Evolutionary conservation across 2,113 vertebrate species (phyloP), one percentile per base, ranked within the genome.

Genomic region (Mormoops blainvillei): DNA sequence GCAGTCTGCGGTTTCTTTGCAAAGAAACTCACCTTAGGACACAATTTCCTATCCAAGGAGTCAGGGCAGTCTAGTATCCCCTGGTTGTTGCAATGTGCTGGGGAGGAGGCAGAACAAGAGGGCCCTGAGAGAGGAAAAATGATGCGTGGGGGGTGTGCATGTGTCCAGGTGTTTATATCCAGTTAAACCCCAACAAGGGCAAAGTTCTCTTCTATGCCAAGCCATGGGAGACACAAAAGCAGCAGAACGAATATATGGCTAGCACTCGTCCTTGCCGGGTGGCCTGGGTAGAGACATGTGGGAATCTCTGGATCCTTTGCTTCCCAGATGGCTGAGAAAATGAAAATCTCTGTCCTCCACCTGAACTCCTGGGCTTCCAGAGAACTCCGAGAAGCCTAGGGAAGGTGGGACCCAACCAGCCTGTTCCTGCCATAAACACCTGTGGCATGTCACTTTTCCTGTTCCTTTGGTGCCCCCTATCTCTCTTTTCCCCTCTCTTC

Each of bases 21-120:
- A 61, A 89, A 92, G 41, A 90, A 94, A 95, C 20, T 87, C 76
- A 96, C 65, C 36, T 65, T 41, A 58, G 52, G 65, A 90, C 52
- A 87, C 61, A 87, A 74, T 65, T 94, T 96, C 80, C 52, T 88
- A 28, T 61, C 76, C 70, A 73, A 96, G 52, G 77, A 93, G 70
- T 67, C 78, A 87, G 74, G 65, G 22, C 28, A 83, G 43, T 82
- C 77, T 73, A 43, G 38, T 48, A 36, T 80, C 78, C 28, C 52
- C 43, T 84, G 48, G 38, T 41, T 50, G 28, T 85, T 91, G 74
- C 78, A 84, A 80, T 38, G 58, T 63, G 33, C 77, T 11, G 19
- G 45, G 65, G 33, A 76, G 16, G 54, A 43, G 45, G 45, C 19
- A 63, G 67, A 36, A 45, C n/a, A 67, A 87, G 83, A 89, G 43